Percentiles rank a stretch among this genome's conserved stretches.
Conservation (phyloP, 1,140 invertebrate genomes). For the Mercenaria mercenaria region DNA sequence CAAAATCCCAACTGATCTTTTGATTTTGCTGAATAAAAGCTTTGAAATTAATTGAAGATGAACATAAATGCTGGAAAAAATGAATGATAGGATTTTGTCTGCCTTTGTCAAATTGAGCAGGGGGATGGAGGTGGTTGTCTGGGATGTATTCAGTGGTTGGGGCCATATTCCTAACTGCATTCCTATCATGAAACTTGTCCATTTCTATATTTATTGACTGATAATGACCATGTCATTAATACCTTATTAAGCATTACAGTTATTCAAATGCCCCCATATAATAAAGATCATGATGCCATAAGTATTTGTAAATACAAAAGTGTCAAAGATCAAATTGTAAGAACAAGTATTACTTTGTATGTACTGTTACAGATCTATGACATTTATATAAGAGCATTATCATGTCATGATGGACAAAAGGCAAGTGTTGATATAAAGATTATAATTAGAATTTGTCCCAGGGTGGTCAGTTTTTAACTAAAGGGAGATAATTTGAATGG, state of each 20-base stretch:
- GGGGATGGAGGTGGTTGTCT: no score
- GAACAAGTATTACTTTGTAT: neutral
- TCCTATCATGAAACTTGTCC: no score
- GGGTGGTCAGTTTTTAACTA: neutral
- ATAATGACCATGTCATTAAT: no score
- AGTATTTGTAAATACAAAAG: conserved; percentile 26
- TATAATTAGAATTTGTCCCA: conserved; percentile 6
- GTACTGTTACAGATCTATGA: conserved; percentile 1
- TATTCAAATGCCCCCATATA: neutral
- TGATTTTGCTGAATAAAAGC: no score
- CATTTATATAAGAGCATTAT: neutral
- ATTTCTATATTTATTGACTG: no score
- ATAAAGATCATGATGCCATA: conserved; percentile 25
- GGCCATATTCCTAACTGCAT: no score
- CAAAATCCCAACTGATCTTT: no score
- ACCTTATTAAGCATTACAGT: conserved; percentile 1
- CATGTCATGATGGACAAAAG: conserved; percentile 1
- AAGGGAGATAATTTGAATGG: neutral
- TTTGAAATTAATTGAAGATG: no score
- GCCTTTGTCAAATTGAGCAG: no score
- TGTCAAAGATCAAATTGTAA: conserved; percentile 25
- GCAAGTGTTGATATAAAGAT: neutral
- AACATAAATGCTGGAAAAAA: no score
- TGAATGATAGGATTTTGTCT: no score
- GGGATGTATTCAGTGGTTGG: no score